Evolutionary conservation across 2,797 vertebrate genomes (phyloP).

Genomic region (Catamblyrhynchus diadema): DNA sequence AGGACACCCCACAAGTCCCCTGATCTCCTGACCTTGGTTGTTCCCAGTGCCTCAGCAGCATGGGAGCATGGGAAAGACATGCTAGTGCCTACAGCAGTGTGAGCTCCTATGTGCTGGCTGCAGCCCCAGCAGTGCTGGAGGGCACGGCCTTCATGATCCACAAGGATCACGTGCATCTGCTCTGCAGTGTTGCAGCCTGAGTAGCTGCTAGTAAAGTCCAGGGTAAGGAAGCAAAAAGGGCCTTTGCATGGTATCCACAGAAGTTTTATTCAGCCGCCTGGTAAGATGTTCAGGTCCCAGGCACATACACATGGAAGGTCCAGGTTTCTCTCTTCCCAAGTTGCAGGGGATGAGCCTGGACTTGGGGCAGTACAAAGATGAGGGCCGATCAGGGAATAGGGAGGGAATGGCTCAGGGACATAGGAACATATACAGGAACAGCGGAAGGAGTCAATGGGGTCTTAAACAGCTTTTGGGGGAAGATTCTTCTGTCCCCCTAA

Average conservation of each 20-base stretch:
- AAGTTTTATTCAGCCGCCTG: background rate
- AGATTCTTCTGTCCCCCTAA: background rate
- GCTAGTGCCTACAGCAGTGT: fast-evolving
- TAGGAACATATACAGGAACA: background rate
- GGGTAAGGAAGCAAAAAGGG: background rate
- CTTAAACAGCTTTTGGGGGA: no score
- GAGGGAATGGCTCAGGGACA: background rate
- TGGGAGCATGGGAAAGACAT: fast-evolving
- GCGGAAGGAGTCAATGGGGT: background rate
- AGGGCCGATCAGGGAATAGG: background rate
- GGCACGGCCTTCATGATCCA: background rate
- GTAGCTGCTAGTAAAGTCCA: background rate
- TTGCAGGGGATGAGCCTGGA: background rate
- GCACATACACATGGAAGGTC: no score
- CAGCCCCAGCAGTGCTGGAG: background rate
- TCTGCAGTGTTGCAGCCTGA: background rate
- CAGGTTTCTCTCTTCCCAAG: background rate
- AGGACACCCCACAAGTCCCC: fast-evolving
- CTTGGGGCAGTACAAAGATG: background rate
- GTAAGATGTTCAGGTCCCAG: background rate
- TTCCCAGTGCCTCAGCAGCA: fast-evolving
- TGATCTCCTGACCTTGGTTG: background rate
- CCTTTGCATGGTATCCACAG: background rate
- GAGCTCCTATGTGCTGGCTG: fast-evolving
- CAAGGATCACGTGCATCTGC: fast-evolving